Base-by-base conservation (phyloP, 2,888 invertebrate genomes). In the Drosophila flavopinicola region DNA sequence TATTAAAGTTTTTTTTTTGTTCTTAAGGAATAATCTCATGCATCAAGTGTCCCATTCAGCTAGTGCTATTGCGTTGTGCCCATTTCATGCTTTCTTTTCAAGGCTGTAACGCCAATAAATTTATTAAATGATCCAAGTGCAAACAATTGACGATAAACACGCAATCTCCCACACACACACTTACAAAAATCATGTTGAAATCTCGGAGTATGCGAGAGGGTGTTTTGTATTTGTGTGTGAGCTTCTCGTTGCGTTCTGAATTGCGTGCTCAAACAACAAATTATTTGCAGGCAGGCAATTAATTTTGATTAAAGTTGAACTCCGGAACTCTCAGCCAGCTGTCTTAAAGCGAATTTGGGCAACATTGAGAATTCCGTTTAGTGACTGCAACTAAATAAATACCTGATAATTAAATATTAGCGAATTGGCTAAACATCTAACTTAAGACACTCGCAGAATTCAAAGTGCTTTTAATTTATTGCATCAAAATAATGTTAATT, bases 231-330 rank as follows among this genome's bases (percentile, higher is more conserved):
- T 41, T 25, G 38, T 42, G 59, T 56, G 52, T 44, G 56, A 54
- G 56, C 33, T 48, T 29, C 23, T 48, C 37, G 54, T 45, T 33
- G 68, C 47, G 67, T 63, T 63, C 74, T 76, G 66, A 70, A 79
- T 79, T 68, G 84, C 84, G 86, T 80, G 80, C 45, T 74, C 77
- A 86, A 86, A 86, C 73, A 87, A 73, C 69, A 75, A 72, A 85
- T 75, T 85, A 82, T 85, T 82, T 86, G 85, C 78, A 58, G 41
- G 41, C 71, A 58, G 41, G 85, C 78, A 75, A 82, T 82, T 69
- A 85, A 82, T 82, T 87, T 87, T 87, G 85, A 82, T 82, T 78
- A 86, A 87, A 87, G 69, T 68, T 61, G 61, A 75, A 39, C 23
- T 45, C 33, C 42, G 56, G 35, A 60, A 58, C 44, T 63, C 54